phyloP scores from a whole-genome alignment of 2,888 invertebrate species.

The Papilio elwesi region DNA sequence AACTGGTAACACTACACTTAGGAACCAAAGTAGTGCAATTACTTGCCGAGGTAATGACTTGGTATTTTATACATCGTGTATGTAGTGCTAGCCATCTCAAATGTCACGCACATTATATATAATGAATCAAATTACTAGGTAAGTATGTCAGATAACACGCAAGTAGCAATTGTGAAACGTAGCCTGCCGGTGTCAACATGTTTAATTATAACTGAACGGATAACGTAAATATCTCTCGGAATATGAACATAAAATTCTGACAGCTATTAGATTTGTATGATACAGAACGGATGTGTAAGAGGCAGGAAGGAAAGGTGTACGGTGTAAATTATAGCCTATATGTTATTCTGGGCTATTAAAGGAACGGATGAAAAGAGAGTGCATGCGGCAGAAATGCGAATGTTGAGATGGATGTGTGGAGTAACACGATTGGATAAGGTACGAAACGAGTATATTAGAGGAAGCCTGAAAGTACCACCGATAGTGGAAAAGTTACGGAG shows the following conservation, averaged over 20 bases:
- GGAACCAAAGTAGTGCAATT: not conserved
- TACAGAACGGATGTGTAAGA: not conserved
- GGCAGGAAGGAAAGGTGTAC: not conserved
- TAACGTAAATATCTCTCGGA: constrained; percentile 20
- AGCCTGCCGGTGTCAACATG: constrained; percentile 14
- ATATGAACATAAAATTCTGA: not conserved
- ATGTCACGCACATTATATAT: constrained; percentile 12
- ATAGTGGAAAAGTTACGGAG: too few relatives aligned
- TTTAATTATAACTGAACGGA: constrained; percentile 33
- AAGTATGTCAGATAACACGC: constrained; percentile 33
- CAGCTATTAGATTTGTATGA: not conserved
- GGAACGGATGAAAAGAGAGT: too few relatives aligned
- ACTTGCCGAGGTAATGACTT: constrained; percentile 9
- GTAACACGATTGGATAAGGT: too few relatives aligned
- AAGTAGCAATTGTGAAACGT: constrained; percentile 22
- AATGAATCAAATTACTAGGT: constrained; percentile 31
- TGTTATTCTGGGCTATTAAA: too few relatives aligned
- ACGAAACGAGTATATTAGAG: too few relatives aligned
- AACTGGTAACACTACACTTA: not conserved
- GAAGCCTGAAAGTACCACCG: too few relatives aligned
- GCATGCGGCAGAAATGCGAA: too few relatives aligned
- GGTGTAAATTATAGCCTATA: too few relatives aligned
- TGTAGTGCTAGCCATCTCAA: not conserved
- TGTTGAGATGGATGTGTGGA: too few relatives aligned
- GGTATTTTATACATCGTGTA: constrained; percentile 14